Conservation (phyloP, 2,888 invertebrate genomes). For the Phanerotoma sp. region DNA sequence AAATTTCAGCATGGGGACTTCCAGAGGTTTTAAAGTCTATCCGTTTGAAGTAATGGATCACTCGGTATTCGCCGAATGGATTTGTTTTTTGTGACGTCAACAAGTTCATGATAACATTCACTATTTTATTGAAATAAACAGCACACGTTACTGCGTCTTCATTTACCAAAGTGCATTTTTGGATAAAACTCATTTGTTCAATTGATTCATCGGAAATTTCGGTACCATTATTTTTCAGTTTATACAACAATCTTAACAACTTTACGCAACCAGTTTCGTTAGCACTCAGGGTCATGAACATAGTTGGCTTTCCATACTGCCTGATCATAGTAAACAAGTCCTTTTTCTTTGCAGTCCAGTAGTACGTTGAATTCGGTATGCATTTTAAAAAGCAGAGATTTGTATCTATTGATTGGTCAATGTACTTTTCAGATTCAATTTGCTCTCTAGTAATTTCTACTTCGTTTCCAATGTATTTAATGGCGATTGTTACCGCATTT, state of each 20-base stretch:
- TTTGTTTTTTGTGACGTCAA: constrained; percentile 41
- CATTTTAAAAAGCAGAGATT: too few species aligned
- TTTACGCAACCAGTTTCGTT: too few species aligned
- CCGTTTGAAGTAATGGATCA: constrained; percentile 44
- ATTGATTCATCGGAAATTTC: constrained; percentile 19
- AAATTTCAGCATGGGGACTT: constrained; percentile 53
- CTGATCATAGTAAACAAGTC: too few species aligned
- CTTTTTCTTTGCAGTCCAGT: too few species aligned
- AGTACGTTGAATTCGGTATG: too few species aligned
- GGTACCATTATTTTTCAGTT: background rate
- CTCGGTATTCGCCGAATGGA: constrained; percentile 44
- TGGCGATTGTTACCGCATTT: constrained; percentile 10
- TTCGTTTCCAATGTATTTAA: constrained; percentile 38
- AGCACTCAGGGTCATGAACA: too few species aligned
- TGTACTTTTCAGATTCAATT: constrained; percentile 42
- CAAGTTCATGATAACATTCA: constrained; percentile 41
- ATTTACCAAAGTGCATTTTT: constrained; percentile 18
- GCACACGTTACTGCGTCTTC: constrained; percentile 42
- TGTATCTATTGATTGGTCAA: too few species aligned
- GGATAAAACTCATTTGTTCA: constrained; percentile 33
- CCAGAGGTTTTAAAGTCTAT: constrained; percentile 54
- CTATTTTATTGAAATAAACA: constrained; percentile 50
- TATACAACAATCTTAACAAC: background rate
- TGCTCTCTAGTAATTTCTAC: constrained; percentile 40
- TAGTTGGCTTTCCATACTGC: too few species aligned